Conservation (phyloP, 1,140 invertebrate species). For the Pseudomyrmex concolor region DNA sequence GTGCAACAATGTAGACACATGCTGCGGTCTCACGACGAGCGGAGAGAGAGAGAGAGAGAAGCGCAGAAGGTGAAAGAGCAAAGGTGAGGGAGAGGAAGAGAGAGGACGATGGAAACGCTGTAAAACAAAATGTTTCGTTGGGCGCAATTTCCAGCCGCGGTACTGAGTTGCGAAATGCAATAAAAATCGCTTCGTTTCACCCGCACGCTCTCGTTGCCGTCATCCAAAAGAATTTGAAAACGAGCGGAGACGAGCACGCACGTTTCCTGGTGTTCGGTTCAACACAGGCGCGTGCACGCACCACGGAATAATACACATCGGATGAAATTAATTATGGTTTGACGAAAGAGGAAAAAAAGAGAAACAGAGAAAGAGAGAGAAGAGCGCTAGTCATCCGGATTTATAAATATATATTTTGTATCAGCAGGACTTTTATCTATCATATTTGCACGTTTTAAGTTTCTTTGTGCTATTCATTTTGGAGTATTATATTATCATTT, state of each 20-base stretch:
- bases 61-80: conserved; percentile 3
- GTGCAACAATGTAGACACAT: conserved; percentile 20
- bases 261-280: conserved; percentile 38
- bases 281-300: conserved; percentile 59
- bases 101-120: conserved; percentile 55
- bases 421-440: conserved; percentile 51
- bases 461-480: conserved; percentile 36
- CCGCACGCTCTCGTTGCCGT: conserved; percentile 56
- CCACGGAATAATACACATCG: conserved; percentile 52
- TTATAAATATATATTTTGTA: neutral
- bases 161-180: conserved; percentile 71
- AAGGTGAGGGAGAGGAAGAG: neutral
- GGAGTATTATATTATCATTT: conserved; percentile 35
- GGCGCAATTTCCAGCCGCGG: conserved; percentile 71
- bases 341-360: conserved; percentile 24
- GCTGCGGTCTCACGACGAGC: conserved; percentile 2
- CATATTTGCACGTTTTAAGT: conserved; percentile 34
- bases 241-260: conserved; percentile 57
- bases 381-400: neutral
- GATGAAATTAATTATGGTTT: conserved; percentile 59
- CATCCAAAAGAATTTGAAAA: conserved; percentile 68
- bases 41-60: neutral
- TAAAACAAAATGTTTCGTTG: conserved; percentile 73
- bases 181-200: conserved; percentile 74
- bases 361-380: neutral